A percentile compares a stretch with the other conserved stretches of the same genome.
Evolutionary conservation across 2,797 vertebrate genomes (phyloP).

Genomic region (Chloroceryle amazona): DNA sequence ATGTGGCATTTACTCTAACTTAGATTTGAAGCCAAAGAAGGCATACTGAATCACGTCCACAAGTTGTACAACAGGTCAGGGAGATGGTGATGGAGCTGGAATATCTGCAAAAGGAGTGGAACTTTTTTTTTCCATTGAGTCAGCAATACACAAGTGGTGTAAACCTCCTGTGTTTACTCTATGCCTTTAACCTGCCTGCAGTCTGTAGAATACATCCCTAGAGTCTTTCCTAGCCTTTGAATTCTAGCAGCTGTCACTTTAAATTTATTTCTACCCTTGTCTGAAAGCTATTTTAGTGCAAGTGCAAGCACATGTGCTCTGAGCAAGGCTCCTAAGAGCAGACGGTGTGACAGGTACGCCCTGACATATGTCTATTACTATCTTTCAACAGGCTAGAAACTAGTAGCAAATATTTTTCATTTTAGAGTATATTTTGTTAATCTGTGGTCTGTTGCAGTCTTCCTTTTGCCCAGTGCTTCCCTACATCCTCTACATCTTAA

Average conservation of each 20-base stretch:
- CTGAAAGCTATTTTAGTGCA: slow-evolving; percentile 46
- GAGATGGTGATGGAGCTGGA: neutral
- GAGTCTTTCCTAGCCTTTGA: slow-evolving; percentile 33
- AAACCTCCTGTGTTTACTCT: neutral
- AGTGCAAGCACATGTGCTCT: neutral
- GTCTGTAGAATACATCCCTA: neutral
- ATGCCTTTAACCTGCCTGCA: neutral
- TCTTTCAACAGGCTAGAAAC: neutral
- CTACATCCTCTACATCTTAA: neutral
- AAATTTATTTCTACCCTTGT: slow-evolving; percentile 24
- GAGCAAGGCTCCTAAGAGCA: neutral
- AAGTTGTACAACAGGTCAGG: neutral
- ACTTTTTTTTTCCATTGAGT: neutral
- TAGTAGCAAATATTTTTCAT: neutral
- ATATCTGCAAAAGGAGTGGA: neutral
- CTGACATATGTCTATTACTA: neutral
- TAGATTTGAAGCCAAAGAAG: neutral
- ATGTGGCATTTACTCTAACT: neutral
- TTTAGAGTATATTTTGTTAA: neutral
- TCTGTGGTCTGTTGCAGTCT: neutral
- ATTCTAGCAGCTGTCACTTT: slow-evolving; percentile 45
- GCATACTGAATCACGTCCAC: neutral
- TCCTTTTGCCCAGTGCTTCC: neutral
- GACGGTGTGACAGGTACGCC: neutral
- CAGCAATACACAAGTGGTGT: neutral